phyloP scores from a whole-genome alignment of 92 coral and sea anemone species.

The Bergia puertoricense region DNA sequence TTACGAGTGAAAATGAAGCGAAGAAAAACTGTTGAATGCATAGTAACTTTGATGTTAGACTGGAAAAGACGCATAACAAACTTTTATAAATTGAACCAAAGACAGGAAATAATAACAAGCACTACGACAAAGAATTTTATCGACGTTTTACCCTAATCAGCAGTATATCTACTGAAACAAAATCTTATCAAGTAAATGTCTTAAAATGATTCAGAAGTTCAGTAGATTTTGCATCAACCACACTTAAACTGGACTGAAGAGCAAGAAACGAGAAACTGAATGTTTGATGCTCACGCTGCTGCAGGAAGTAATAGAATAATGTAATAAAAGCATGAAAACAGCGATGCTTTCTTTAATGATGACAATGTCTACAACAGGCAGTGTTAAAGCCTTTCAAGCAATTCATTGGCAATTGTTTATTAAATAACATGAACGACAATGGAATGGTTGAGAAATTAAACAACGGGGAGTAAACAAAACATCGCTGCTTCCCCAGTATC shows the following conservation, averaged over 20 bases:
- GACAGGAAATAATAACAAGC: too few species aligned
- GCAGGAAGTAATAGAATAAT: neutral
- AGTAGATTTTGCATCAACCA: neutral
- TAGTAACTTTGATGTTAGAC: too few species aligned
- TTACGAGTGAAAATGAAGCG: neutral
- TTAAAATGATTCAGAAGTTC: neutral
- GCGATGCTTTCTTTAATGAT: neutral
- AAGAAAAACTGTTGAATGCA: too few species aligned
- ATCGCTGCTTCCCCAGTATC: too few species aligned
- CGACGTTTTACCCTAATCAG: neutral
- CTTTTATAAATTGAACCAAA: neutral
- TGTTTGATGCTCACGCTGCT: neutral
- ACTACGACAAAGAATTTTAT: too few species aligned
- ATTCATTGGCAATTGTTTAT: too few species aligned
- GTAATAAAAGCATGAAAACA: neutral
- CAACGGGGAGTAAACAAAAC: too few species aligned
- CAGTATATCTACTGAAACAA: neutral
- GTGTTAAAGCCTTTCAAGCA: too few species aligned
- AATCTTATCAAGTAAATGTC: neutral
- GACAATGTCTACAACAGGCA: neutral
- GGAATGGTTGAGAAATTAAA: too few species aligned
- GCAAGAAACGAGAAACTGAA: neutral
- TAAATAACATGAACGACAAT: too few species aligned
- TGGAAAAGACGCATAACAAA: neutral
- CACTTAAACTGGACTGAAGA: neutral